phyloP scores from a whole-genome alignment of 2,797 vertebrate genomes.

The Rhinogobio ventralis region DNA sequence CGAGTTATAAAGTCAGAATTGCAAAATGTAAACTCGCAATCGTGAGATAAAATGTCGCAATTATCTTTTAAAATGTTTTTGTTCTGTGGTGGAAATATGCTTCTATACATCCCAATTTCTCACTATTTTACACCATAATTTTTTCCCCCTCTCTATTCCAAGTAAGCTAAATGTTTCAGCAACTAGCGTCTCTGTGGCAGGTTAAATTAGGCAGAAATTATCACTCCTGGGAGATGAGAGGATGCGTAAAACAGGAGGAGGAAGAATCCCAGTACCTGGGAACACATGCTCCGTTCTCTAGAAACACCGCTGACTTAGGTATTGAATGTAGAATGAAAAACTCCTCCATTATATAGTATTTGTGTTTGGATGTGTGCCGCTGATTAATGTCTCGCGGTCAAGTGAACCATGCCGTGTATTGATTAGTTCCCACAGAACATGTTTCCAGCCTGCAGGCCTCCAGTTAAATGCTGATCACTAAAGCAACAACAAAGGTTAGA shows the following conservation, averaged over 20 bases:
- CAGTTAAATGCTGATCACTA: slow-evolving; percentile 43
- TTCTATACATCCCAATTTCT: not conserved
- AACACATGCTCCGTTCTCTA: slow-evolving; percentile 9
- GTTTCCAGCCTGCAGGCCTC: slow-evolving; percentile 38
- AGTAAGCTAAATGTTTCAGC: slow-evolving; percentile 26
- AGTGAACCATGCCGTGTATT: slow-evolving; percentile 44
- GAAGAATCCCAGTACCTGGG: slow-evolving; percentile 44
- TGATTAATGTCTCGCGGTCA: slow-evolving; percentile 36
- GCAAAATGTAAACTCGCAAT: too few species aligned
- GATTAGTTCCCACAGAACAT: slow-evolving; percentile 40
- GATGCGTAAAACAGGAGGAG: slow-evolving; percentile 47
- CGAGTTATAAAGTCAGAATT: too few species aligned
- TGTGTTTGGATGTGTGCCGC: not conserved
- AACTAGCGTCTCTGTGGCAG: slow-evolving; percentile 29
- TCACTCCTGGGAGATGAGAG: slow-evolving; percentile 44
- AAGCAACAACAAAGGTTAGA: slow-evolving; percentile 45
- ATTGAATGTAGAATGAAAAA: slow-evolving; percentile 9
- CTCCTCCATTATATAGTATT: slow-evolving; percentile 12
- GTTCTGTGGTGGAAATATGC: too few species aligned
- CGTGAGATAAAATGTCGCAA: too few species aligned
- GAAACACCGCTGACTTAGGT: slow-evolving; percentile 20
- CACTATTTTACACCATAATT: not conserved
- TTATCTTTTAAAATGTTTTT: too few species aligned
- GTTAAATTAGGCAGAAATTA: slow-evolving; percentile 53
- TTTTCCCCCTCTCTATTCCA: not conserved